Percentiles rank a stretch among this genome's conserved stretches.
Conservation (phyloP, 2,888 invertebrate genomes). For the Sisyra terminalis region DNA sequence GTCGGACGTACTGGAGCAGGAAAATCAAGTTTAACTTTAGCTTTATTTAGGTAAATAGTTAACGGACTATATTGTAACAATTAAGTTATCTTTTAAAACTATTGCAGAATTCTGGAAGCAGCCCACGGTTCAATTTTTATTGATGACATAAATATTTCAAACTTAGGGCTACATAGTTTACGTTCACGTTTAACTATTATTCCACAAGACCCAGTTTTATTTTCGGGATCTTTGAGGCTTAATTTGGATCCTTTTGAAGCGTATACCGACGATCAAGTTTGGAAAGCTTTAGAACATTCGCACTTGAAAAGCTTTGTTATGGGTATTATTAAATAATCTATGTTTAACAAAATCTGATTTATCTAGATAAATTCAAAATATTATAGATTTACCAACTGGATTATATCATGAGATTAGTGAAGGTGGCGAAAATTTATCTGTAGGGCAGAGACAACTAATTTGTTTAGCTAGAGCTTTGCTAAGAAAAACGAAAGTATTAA, state of each 20-base stretch:
- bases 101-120: conserved; percentile 64
- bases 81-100: conserved; percentile 1
- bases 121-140: conserved; percentile 66
- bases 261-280: conserved; percentile 67
- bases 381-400: conserved; percentile 46
- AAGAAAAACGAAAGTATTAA: conserved; percentile 68
- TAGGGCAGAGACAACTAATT: conserved; percentile 78
- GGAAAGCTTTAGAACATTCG: conserved; percentile 76
- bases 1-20: conserved; percentile 85
- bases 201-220: conserved; percentile 87
- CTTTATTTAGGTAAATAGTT: conserved; percentile 68
- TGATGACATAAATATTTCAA: conserved; percentile 66
- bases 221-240: conserved; percentile 77
- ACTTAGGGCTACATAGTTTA: conserved; percentile 70
- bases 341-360: background rate
- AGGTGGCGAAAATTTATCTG: conserved; percentile 84
- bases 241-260: conserved; percentile 83
- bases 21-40: conserved; percentile 76
- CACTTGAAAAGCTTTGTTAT: conserved; percentile 76
- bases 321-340: conserved; percentile 23
- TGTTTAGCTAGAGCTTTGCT: conserved; percentile 73
- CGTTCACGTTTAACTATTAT: conserved; percentile 74
- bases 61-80: too few species aligned
- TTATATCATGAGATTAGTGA: conserved; percentile 74
- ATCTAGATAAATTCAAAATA: too few species aligned